Conservation (phyloP, 2,113 vertebrate species). For the Trogon surrucura region DNA sequence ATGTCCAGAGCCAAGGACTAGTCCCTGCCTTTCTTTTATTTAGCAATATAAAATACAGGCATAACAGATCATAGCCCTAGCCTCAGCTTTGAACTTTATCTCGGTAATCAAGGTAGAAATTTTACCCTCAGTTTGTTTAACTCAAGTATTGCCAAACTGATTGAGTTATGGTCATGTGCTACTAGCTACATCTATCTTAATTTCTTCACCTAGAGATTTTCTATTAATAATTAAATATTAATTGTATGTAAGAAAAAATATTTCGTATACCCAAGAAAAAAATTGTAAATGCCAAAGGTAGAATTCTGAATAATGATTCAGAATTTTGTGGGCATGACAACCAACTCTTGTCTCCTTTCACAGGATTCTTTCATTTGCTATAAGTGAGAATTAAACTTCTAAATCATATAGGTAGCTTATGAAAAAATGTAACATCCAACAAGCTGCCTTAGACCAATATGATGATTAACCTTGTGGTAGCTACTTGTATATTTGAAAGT, state of each 20-base stretch:
- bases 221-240: background rate
- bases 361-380: background rate
- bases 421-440: constrained; percentile 22
- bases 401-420: constrained; percentile 1
- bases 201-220: background rate
- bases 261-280: background rate
- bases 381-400: constrained; percentile 34
- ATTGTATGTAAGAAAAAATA: background rate
- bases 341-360: background rate
- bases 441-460: background rate
- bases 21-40: background rate
- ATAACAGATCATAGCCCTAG: background rate
- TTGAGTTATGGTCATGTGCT: background rate
- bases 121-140: background rate
- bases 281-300: background rate
- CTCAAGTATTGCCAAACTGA: background rate
- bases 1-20: background rate
- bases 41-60: background rate
- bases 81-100: background rate
- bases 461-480: constrained; percentile 21
- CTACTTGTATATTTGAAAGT: background rate
- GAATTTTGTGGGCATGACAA: background rate
- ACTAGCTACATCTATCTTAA: background rate
- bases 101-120: background rate
- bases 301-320: background rate